Evolutionary conservation across 2,888 invertebrate genomes (phyloP).

Genomic region (Nomada fabriciana): DNA sequence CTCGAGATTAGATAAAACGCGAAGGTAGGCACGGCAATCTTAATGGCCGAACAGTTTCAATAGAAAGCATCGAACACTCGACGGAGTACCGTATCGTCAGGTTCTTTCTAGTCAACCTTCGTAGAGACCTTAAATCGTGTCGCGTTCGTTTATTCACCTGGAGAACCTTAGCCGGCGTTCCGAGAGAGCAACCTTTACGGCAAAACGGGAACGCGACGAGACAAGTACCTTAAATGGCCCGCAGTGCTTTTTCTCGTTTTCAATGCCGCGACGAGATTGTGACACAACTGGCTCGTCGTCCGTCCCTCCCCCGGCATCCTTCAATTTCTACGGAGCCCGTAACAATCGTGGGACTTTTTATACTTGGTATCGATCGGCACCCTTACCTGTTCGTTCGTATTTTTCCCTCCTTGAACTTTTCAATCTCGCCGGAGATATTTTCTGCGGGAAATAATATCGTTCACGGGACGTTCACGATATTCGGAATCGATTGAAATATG

Average conservation of each 20-base stretch:
- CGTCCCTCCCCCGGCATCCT: conserved; percentile 31
- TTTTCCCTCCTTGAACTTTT: background rate
- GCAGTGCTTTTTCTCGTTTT: conserved; percentile 69
- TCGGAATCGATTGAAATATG: too few relatives aligned
- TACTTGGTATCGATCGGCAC: background rate
- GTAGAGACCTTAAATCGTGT: background rate
- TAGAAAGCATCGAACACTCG: too few relatives aligned
- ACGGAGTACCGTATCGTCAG: too few relatives aligned
- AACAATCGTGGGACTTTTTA: conserved; percentile 25
- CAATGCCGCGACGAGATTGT: conserved; percentile 65
- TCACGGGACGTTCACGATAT: too few relatives aligned
- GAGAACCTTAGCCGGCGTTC: conserved; percentile 10
- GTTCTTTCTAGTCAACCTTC: background rate
- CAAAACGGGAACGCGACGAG: conserved; percentile 64
- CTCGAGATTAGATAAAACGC: too few relatives aligned
- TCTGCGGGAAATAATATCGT: background rate
- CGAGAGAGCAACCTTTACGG: conserved; percentile 47
- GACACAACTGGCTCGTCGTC: conserved; percentile 54
- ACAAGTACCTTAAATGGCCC: conserved; percentile 78
- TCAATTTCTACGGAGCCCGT: conserved; percentile 32
- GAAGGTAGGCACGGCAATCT: too few relatives aligned
- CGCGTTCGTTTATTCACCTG: conserved; percentile 47
- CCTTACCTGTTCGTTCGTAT: background rate
- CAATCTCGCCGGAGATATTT: background rate
- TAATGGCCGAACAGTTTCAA: too few relatives aligned